Evolutionary conservation across 2,797 vertebrate genomes (phyloP).

Genomic region (Champsocephalus gunnari): DNA sequence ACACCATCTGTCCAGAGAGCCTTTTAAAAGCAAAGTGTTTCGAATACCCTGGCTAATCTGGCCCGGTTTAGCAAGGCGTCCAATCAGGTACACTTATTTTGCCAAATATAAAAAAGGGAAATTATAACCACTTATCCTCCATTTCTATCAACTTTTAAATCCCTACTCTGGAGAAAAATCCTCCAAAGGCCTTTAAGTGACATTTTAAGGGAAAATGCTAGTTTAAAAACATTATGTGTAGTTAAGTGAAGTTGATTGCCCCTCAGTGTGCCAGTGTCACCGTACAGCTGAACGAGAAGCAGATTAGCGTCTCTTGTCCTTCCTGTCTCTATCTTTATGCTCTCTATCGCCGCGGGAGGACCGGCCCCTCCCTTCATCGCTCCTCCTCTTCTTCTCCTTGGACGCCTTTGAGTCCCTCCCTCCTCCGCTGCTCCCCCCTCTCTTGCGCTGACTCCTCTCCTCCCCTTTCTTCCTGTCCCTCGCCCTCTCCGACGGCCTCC

Average conservation of each 20-base stretch:
- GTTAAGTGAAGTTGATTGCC: constrained; percentile 15
- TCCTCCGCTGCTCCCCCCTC: constrained; percentile 89
- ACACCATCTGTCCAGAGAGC: constrained; percentile 1
- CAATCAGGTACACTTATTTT: constrained; percentile 15
- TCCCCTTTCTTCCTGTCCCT: constrained; percentile 85
- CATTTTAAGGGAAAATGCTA: constrained; percentile 11
- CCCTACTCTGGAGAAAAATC: constrained; percentile 21
- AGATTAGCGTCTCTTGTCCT: constrained; percentile 94
- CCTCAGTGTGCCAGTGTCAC: neutral
- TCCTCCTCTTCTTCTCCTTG: constrained; percentile 85
- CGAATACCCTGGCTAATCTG: neutral
- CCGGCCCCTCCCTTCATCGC: constrained; percentile 88
- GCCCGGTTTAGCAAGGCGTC: neutral
- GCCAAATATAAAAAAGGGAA: neutral
- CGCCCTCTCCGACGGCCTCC: constrained; percentile 85
- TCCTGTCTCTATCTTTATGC: constrained; percentile 95
- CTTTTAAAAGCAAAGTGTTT: neutral
- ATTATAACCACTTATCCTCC: neutral
- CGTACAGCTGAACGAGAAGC: neutral
- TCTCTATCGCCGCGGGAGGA: constrained; percentile 93
- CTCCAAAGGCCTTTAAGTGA: neutral
- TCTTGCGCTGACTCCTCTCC: constrained; percentile 88
- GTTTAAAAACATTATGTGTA: constrained; percentile 40
- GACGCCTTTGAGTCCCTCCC: constrained; percentile 90
- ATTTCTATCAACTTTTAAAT: constrained; percentile 3